phyloP scores from a whole-genome alignment of 2,113 vertebrate species.

The Origma solitaria region DNA sequence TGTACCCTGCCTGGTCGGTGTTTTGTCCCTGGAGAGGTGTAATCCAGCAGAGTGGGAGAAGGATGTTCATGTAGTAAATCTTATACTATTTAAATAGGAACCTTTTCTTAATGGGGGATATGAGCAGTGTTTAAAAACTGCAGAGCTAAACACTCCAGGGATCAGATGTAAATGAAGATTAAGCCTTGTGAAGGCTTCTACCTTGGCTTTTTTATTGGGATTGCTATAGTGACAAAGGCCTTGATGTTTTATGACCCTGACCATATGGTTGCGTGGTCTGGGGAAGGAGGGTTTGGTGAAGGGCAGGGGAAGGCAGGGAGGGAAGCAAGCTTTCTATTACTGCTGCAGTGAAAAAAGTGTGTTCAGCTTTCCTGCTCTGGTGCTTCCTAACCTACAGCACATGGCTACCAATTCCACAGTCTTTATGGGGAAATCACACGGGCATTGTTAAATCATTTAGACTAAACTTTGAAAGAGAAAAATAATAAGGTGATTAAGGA shows the following conservation, averaged over 20 bases:
- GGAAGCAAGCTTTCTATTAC: background rate
- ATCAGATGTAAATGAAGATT: slow-evolving; percentile 1
- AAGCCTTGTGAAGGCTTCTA: background rate
- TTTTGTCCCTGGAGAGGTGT: background rate
- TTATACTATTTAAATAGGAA: slow-evolving; percentile 32
- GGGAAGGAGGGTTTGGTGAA: background rate
- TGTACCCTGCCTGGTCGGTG: background rate
- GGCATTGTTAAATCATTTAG: slow-evolving; percentile 65
- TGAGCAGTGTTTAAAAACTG: slow-evolving; percentile 11
- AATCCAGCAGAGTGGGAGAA: background rate
- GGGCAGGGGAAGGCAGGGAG: background rate
- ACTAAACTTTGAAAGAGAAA: slow-evolving; percentile 59
- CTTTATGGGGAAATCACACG: slow-evolving; percentile 42
- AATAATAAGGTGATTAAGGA: slow-evolving; percentile 61
- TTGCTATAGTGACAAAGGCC: slow-evolving; percentile 19
- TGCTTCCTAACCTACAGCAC: slow-evolving; percentile 50
- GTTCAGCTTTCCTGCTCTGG: slow-evolving; percentile 53
- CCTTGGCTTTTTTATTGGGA: slow-evolving; percentile 57
- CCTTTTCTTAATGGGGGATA: background rate
- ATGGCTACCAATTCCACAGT: slow-evolving; percentile 40
- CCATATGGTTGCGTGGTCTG: slow-evolving; percentile 51
- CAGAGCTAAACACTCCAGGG: slow-evolving; percentile 7
- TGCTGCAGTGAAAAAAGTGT: slow-evolving; percentile 33
- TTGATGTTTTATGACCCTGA: slow-evolving; percentile 67
- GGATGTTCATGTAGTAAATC: background rate